Percentiles rank a stretch among this genome's conserved stretches.
phyloP scores from a whole-genome alignment of 2,888 invertebrate genomes.

The Andrena dorsata region DNA sequence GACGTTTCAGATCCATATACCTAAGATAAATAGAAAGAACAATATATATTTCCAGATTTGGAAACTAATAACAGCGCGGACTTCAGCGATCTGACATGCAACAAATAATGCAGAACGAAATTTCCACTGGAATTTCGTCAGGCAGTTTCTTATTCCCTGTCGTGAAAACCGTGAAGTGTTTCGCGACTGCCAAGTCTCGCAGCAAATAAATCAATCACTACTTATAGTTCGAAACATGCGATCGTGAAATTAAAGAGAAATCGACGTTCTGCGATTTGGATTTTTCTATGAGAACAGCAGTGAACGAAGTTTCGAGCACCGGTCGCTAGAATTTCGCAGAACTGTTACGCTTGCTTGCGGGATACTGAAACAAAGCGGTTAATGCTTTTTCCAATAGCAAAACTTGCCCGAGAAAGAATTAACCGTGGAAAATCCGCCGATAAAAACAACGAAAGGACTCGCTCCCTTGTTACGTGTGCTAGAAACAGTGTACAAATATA shows the following conservation, averaged over 20 bases:
- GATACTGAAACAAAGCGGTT: neutral
- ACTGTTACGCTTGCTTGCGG: neutral
- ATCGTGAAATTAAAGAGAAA: neutral
- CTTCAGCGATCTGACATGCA: too few species aligned
- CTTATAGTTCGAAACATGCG: neutral
- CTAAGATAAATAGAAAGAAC: too few species aligned
- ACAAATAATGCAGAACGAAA: neutral
- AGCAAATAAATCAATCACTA: neutral
- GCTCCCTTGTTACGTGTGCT: neutral
- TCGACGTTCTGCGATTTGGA: neutral
- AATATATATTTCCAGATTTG: too few species aligned
- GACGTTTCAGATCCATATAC: too few species aligned
- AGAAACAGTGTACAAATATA: neutral
- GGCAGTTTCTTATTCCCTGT: neutral
- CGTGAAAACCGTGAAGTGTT: neutral
- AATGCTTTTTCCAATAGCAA: constrained; percentile 32
- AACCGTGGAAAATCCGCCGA: constrained; percentile 13
- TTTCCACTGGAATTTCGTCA: neutral
- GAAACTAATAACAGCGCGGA: too few species aligned
- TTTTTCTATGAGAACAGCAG: neutral
- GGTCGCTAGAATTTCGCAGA: neutral
- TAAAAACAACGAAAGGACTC: neutral
- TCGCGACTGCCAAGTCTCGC: neutral
- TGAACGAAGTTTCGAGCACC: constrained; percentile 5
- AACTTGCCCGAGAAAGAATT: constrained; percentile 17